Base-by-base conservation (phyloP, 1,140 invertebrate species). In the Agraylea sexmaculata region DNA sequence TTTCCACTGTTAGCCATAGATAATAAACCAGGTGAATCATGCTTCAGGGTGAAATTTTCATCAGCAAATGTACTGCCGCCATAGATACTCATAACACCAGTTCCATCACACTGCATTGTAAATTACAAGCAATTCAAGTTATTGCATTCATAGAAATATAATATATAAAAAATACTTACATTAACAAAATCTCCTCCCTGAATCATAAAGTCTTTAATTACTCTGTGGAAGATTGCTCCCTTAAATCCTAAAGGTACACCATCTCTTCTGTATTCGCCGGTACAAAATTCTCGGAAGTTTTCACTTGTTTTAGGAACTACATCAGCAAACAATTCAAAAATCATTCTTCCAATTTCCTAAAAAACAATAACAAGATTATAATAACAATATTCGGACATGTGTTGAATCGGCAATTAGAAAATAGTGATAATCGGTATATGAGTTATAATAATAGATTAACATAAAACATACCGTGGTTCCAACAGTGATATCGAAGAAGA, bases 1-100 rank as follows among this genome's bases (percentile, higher is more conserved):
- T 88, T 87, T 11, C 95, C 95, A 68, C 91, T 93, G 65, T 99
- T 99, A 5, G 94, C 95, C 95, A 99, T 97, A 27, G 93, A 96
- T 31, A 99, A 66, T n/a, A 99, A 68, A 23, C 93, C 96, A 37
- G 95, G 84, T 23, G 81, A 81, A 54, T 87, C 86, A 68, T 99
- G 96, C 65, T 91, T 95, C 8, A 94, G 53, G 28, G 70, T 74
- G 62, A 99, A 99, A 61, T 97, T 98, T 74, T 99, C 96, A 77
- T 99, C 96, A 46, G 78, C 68, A 74, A 97, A 99, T 51, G 87
- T 91, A 41, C 74, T 74, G 31, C 87, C 88, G 29, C 88, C 89
- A 69, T 96, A 99, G 49, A 98, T 96, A 52, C 91, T 96, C 68
- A 89, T 93, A 2, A 97, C 80, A 29, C 96, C 95, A 17, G 95